Percentiles rank a stretch among this genome's conserved stretches.
Evolutionary conservation across 1,140 invertebrate genomes (phyloP).

Genomic region (Rhopalosiphum padi): DNA sequence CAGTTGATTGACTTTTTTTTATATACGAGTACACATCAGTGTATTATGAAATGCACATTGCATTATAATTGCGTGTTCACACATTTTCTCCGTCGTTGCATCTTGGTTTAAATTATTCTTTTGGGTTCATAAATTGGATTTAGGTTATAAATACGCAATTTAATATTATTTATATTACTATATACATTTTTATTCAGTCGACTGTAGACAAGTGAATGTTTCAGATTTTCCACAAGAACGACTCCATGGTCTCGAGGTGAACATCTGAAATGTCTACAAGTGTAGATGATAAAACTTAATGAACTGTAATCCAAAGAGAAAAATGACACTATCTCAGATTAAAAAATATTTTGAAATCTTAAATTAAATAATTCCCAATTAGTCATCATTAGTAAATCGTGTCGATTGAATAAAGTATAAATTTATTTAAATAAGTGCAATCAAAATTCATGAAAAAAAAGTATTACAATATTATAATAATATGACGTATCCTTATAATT

Average conservation of each 20-base stretch:
- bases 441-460: neutral
- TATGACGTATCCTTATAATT: neutral
- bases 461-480: neutral
- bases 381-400: neutral
- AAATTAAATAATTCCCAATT: neutral
- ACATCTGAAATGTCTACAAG: neutral
- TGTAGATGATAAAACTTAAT: slow-evolving; percentile 40
- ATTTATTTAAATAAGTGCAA: neutral
- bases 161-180: neutral
- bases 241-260: neutral
- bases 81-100: neutral
- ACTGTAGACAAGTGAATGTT: slow-evolving; percentile 35
- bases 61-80: slow-evolving; percentile 19
- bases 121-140: neutral
- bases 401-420: neutral
- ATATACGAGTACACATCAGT: too few relatives aligned
- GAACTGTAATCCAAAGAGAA: neutral
- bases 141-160: neutral
- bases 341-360: neutral
- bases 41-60: neutral
- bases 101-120: slow-evolving; percentile 22
- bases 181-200: slow-evolving; percentile 26
- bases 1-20: neutral
- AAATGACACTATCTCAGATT: slow-evolving; percentile 9
- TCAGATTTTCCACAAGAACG: slow-evolving; percentile 2